Conservation (phyloP, 2,797 vertebrate genomes). For the Rhynchonycteris naso region DNA sequence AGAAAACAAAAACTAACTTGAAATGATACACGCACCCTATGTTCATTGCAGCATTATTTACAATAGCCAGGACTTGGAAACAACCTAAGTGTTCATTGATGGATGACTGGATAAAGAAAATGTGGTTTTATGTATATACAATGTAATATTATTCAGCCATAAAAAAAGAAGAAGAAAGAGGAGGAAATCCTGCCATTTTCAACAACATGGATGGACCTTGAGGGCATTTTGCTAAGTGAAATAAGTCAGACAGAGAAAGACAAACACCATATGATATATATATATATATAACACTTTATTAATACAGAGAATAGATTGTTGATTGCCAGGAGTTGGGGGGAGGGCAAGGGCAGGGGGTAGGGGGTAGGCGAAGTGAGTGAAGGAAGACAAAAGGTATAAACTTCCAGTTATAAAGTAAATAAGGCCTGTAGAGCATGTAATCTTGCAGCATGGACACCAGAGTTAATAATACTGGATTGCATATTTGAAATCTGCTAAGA, state of each 20-base stretch:
- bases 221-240: neutral
- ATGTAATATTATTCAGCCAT: neutral
- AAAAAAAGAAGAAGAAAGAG: neutral
- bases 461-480: neutral
- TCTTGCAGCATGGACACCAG: neutral
- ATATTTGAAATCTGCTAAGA: neutral
- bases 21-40: neutral
- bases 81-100: neutral
- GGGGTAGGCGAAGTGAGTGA: neutral
- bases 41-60: neutral
- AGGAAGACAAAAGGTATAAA: neutral
- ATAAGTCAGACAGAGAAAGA: neutral
- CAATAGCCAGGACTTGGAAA: neutral
- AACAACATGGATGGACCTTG: neutral
- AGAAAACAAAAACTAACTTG: neutral
- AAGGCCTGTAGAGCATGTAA: neutral
- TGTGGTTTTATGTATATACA: too few species aligned
- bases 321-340: neutral
- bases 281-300: too few species aligned
- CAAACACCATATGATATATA: neutral
- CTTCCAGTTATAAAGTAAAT: neutral
- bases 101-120: neutral
- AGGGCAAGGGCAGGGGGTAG: too few species aligned
- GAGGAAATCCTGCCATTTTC: neutral
- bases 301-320: neutral